phyloP scores from a whole-genome alignment of 2,888 invertebrate species.

The Plagiodera versicolora region DNA sequence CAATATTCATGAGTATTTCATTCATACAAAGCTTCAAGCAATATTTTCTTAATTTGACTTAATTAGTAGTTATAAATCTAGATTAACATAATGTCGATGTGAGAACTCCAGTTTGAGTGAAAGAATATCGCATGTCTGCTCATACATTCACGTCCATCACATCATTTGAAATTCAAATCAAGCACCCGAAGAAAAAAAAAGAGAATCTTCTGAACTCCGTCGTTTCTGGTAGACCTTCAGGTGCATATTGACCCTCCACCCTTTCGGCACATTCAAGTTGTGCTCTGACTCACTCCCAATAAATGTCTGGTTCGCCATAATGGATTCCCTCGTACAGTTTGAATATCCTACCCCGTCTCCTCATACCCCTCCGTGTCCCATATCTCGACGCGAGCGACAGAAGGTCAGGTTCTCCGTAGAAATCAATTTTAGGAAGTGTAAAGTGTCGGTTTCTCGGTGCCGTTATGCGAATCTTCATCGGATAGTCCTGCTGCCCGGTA shows the following conservation, averaged over 20 bases:
- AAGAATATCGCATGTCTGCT: too few species aligned
- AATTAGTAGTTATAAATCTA: too few species aligned
- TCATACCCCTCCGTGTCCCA: slow-evolving; percentile 28
- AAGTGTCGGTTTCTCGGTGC: slow-evolving; percentile 10
- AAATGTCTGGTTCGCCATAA: slow-evolving; percentile 24
- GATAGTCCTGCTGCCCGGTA: slow-evolving; percentile 11
- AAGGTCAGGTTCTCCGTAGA: slow-evolving; percentile 31
- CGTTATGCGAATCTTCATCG: slow-evolving; percentile 16
- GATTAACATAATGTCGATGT: too few species aligned
- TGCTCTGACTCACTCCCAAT: background rate
- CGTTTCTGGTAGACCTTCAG: background rate
- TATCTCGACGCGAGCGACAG: slow-evolving; percentile 28
- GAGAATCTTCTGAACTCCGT: too few species aligned
- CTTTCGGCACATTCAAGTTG: background rate
- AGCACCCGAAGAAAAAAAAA: background rate
- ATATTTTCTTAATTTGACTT: too few species aligned
- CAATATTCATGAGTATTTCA: too few species aligned
- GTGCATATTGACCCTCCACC: background rate
- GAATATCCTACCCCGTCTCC: slow-evolving; percentile 30
- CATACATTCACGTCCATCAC: background rate
- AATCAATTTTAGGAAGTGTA: slow-evolving; percentile 14
- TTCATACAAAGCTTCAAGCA: too few species aligned
- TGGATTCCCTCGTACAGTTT: slow-evolving; percentile 35
- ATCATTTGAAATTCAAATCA: background rate
- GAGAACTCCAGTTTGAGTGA: too few species aligned